These are phyloP conservation scores for Zootermopsis nevadensis DNA, from an alignment of 2,888 invertebrate species.

Conservation along the genomic window DNA sequence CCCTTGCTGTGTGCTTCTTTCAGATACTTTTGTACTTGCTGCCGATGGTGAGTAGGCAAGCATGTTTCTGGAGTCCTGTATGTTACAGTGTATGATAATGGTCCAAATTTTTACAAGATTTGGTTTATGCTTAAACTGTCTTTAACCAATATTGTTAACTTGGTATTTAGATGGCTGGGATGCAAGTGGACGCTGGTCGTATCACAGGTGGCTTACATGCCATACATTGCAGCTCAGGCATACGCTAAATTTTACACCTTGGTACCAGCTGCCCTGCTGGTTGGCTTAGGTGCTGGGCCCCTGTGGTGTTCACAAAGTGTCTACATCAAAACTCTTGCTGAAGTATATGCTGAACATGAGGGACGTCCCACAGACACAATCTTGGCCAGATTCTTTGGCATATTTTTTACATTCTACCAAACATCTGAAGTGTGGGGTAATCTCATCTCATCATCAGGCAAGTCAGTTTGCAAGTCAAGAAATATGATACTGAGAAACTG, in stretches of 20 bases:
- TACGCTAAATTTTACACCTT: slow-evolving; percentile 72
- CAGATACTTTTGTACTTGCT: too few species aligned
- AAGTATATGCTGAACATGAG: neutral
- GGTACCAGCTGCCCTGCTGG: slow-evolving; percentile 71
- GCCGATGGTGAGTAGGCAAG: too few species aligned
- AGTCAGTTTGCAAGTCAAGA: neutral
- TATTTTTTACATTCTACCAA: neutral
- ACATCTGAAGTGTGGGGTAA: slow-evolving; percentile 9
- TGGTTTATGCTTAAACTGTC: neutral
- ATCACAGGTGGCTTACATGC: slow-evolving; percentile 73
- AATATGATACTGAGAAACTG: neutral
- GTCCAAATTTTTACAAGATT: too few species aligned
- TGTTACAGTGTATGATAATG: too few species aligned
- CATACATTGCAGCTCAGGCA: slow-evolving; percentile 77
- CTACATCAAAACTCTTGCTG: neutral
- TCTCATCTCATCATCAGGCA: neutral
- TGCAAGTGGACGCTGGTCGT: slow-evolving; percentile 76
- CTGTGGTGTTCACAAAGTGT: neutral
- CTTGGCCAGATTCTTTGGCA: neutral
- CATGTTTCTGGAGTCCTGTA: too few species aligned
- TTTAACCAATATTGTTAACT: slow-evolving; percentile 56
- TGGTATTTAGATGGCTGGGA: slow-evolving; percentile 68
- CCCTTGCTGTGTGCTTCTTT: too few species aligned
- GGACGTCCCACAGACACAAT: neutral
- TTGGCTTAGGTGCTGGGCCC: slow-evolving; percentile 74